Base-by-base conservation (phyloP, 2,888 invertebrate genomes). In the Psococerastis gibbosa region DNA sequence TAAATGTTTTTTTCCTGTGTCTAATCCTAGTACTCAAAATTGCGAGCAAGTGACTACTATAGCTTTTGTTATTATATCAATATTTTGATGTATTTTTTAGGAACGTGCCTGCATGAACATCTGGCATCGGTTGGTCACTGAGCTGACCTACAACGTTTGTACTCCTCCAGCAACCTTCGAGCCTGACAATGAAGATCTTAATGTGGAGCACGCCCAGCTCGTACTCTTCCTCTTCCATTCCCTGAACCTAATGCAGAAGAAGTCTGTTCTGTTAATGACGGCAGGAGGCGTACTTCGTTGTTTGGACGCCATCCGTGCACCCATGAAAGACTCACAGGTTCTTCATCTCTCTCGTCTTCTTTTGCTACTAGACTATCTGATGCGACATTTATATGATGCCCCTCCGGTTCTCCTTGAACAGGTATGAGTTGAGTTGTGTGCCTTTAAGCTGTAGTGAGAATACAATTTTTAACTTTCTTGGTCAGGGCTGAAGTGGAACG, bases 151-250 rank as follows among this genome's bases (percentile, higher is more conserved):
- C 56, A 85, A 82, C 53, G 83, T 91, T 6, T 64, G 79, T 51
- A 78, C 75, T 57, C 68, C 69, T 33, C 67, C 73, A 2, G 47
- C 51, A 5, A 65, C 70, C 1, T 67, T 69, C 50, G 79, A 80
- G 53, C 69, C 73, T 22, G 80, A 80, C 54, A 75, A 73, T 56
- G 81, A 82, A 70, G 94, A 94, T 67, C 66, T 95, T 47, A 95
- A 94, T 60, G 88, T 94, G 42, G 95, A 95, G 59, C 94, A 95
- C 62, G 83, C 91, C 0, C 94, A 95, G 60, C 68, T 95, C 31
- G 63, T 95, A 49, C 70, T 95, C 6, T 94, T 94, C 60, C 66
- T 95, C 9, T 95, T 95, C 63, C 94, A 95, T 62, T 88, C 91
- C 0, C 64, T 95, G 47, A 91, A 89, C 54, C 67, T 95, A 48